Evolutionary conservation across 2,113 vertebrate species (phyloP).

Genomic region (Tragelaphus scriptus): DNA sequence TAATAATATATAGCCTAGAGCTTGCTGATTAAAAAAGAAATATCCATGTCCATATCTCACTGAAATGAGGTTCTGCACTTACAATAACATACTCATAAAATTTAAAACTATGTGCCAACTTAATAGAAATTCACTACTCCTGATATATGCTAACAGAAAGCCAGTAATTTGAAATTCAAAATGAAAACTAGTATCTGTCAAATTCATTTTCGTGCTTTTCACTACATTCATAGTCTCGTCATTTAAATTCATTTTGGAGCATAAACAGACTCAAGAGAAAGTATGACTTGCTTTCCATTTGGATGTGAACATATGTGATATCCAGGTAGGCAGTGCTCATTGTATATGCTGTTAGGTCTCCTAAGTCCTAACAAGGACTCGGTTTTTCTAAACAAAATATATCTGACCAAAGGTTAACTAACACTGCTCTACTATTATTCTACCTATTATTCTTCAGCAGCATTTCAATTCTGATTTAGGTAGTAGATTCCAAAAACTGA

Average conservation of each 20-base stretch:
- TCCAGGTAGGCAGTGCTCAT: not conserved
- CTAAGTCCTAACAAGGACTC: not conserved
- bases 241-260: not conserved
- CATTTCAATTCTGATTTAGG: not conserved
- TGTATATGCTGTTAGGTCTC: not conserved
- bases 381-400: not conserved
- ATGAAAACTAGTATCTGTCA: not conserved
- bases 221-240: not conserved
- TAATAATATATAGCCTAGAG: not conserved
- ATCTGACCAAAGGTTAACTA: not conserved
- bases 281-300: not conserved
- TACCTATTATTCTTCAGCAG: not conserved
- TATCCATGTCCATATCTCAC: not conserved
- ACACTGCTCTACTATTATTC: not conserved
- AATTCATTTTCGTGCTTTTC: not conserved
- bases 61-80: not conserved
- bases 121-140: slow-evolving; percentile 30
- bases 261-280: not conserved
- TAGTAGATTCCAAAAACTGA: not conserved
- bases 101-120: slow-evolving; percentile 23
- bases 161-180: slow-evolving; percentile 38
- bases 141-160: slow-evolving; percentile 5
- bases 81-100: slow-evolving; percentile 27
- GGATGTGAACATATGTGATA: not conserved
- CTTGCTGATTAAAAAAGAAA: slow-evolving; percentile 31